A percentile compares a stretch with the other conserved stretches of the same genome.
phyloP scores from a whole-genome alignment of 2,888 invertebrate genomes.

The Lissocephala sabroskyi region DNA sequence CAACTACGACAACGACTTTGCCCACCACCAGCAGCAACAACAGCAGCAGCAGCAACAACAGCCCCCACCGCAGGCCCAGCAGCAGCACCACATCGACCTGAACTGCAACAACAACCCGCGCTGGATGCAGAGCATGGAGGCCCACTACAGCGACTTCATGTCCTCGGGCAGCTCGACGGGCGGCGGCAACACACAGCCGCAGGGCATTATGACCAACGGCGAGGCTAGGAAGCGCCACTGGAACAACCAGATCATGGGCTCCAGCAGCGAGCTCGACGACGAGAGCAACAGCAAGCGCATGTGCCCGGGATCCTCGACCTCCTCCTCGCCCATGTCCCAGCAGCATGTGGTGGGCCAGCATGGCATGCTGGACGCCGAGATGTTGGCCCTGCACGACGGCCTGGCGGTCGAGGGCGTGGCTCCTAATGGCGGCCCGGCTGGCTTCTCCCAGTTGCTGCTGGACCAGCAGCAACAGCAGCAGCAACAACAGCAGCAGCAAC shows the following conservation, averaged over 20 bases:
- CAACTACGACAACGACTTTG: slow-evolving; percentile 20
- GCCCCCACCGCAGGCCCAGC: slow-evolving; percentile 27
- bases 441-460: slow-evolving; percentile 57
- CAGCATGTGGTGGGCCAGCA: slow-evolving; percentile 48
- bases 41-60: slow-evolving; percentile 24
- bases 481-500: slow-evolving; percentile 52
- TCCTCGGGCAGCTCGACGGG: slow-evolving; percentile 30
- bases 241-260: slow-evolving; percentile 59
- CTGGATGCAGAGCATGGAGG: slow-evolving; percentile 71
- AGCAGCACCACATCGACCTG: slow-evolving; percentile 65
- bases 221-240: slow-evolving; percentile 66
- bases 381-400: slow-evolving; percentile 63
- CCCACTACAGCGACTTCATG: slow-evolving; percentile 67
- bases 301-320: slow-evolving; percentile 57
- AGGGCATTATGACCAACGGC: slow-evolving; percentile 39
- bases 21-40: slow-evolving; percentile 17
- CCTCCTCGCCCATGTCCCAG: slow-evolving; percentile 60
- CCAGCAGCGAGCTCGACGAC: slow-evolving; percentile 59
- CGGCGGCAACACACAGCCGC: slow-evolving; percentile 18
- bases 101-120: slow-evolving; percentile 67
- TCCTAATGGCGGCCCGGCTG: slow-evolving; percentile 42
- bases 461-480: slow-evolving; percentile 59
- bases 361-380: slow-evolving; percentile 57
- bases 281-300: slow-evolving; percentile 62
- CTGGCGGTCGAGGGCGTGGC: slow-evolving; percentile 49